Percentiles rank a stretch among this genome's conserved stretches.
phyloP scores from a whole-genome alignment of 2,888 invertebrate genomes.

The Pristionchus maxplancki region DNA sequence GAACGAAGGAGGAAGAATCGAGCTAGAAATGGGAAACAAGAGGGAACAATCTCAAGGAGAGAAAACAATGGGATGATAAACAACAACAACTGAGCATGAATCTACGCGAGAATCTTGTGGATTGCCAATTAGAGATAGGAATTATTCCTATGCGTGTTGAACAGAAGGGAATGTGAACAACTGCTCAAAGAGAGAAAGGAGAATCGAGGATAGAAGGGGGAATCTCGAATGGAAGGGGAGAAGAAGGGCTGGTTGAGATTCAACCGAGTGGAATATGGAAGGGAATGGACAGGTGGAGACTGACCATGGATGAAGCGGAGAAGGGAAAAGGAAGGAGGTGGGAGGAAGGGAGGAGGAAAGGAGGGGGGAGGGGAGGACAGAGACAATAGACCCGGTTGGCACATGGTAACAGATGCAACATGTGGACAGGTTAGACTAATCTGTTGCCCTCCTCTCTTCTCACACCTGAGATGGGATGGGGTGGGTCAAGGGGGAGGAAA shows the following conservation, averaged over 20 bases:
- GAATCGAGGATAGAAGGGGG: background rate
- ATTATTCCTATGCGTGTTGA: background rate
- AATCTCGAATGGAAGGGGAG: constrained; percentile 2
- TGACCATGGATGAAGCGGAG: background rate
- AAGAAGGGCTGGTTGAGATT: constrained; percentile 1
- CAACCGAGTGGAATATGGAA: constrained; percentile 15
- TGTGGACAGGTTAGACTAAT: background rate
- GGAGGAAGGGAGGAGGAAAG: background rate
- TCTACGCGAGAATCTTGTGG: background rate
- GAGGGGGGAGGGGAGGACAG: background rate
- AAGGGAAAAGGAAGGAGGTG: background rate
- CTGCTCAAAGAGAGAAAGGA: constrained; percentile 17
- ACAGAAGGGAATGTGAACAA: constrained; percentile 5
- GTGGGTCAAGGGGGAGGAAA: background rate
- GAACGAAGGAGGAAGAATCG: background rate
- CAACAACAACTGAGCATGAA: constrained; percentile 23
- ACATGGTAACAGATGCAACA: constrained; percentile 44
- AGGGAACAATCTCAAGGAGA: background rate
- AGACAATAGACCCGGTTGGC: constrained; percentile 30
- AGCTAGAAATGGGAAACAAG: background rate
- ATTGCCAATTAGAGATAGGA: background rate
- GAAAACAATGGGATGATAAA: background rate
- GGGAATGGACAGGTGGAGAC: background rate
- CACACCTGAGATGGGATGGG: constrained; percentile 23
- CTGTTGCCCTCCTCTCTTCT: background rate